phyloP scores from a whole-genome alignment of 2,797 vertebrate species.

The Pogoniulus pusillus region DNA sequence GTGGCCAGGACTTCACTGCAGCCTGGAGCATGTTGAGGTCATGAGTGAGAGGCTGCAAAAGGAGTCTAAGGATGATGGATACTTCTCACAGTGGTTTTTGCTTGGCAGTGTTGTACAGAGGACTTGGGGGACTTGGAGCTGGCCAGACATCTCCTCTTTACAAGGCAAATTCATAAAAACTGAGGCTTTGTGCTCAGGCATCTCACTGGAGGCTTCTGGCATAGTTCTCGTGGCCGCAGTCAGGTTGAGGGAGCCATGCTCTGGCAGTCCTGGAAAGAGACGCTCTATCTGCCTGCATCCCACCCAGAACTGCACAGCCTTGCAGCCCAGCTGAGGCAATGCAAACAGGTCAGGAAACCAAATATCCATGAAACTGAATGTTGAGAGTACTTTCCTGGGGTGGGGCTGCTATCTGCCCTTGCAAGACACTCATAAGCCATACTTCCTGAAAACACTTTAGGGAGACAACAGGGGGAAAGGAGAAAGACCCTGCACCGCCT shows the following conservation, averaged over 20 bases:
- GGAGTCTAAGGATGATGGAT: neutral
- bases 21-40: neutral
- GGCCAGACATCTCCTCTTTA: neutral
- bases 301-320: neutral
- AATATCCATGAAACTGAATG: neutral
- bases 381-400: neutral
- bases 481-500: accelerated
- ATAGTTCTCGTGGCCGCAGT: neutral
- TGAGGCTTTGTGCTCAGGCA: neutral
- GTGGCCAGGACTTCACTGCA: neutral
- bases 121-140: neutral
- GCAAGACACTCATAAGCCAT: neutral
- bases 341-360: neutral
- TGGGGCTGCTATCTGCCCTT: neutral
- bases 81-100: neutral
- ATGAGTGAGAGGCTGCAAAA: neutral
- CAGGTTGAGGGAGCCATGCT: neutral
- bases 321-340: neutral
- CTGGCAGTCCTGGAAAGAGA: neutral
- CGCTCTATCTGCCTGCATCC: neutral
- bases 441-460: neutral
- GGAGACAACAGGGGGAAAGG: neutral
- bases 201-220: neutral
- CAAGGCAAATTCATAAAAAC: neutral
- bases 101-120: neutral